Percentiles rank a stretch among this genome's conserved stretches.
Conservation (phyloP, 92 coral and sea anemone genomes). For the Paragorgia papillata region DNA sequence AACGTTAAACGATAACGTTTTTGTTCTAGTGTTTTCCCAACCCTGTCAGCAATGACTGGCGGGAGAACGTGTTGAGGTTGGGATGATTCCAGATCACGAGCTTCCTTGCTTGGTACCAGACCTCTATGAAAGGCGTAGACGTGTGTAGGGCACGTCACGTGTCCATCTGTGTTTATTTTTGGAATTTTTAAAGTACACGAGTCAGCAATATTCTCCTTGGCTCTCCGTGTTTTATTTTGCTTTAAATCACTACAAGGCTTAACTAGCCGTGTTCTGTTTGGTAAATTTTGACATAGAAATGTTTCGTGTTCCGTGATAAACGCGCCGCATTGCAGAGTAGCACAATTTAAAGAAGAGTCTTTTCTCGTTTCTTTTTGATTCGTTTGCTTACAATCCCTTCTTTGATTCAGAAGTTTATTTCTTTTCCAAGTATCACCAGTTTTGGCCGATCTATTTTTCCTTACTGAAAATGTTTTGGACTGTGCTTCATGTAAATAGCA, state of each 20-base stretch:
- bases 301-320: background rate
- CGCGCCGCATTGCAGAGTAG: background rate
- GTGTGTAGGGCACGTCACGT: slow-evolving; percentile 29
- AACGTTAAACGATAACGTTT: slow-evolving; percentile 34
- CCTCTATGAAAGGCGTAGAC: slow-evolving; percentile 32
- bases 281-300: background rate
- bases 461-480: background rate
- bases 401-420: background rate
- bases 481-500: slow-evolving; percentile 12
- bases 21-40: background rate
- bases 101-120: slow-evolving; percentile 31
- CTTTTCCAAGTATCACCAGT: slow-evolving; percentile 2
- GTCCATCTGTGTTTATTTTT: background rate
- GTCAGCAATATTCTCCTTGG: background rate
- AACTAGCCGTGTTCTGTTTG: background rate
- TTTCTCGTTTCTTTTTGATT: background rate
- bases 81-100: slow-evolving; percentile 2
- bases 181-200: background rate
- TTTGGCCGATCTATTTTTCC: background rate
- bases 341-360: background rate
- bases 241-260: background rate
- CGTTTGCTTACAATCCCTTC: background rate
- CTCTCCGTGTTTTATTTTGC: background rate
- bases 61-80: slow-evolving; percentile 17
- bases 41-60: slow-evolving; percentile 38